Conservation (phyloP, 2,797 vertebrate species). For the Austrolebias charrua region DNA sequence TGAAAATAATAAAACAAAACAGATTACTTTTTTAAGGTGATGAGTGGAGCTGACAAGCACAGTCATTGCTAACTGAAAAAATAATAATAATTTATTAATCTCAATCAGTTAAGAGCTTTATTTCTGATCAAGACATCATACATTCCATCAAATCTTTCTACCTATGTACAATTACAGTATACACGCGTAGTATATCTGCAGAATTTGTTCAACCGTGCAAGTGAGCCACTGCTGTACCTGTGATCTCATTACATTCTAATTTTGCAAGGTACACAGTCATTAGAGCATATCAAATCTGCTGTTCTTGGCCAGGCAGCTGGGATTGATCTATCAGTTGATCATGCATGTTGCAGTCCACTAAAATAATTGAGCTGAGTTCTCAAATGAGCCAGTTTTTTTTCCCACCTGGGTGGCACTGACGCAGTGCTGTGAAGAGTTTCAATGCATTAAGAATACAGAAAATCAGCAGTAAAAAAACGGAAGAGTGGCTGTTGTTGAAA, state of each 20-base stretch:
- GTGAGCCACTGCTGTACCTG: constrained; percentile 57
- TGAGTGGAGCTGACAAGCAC: constrained; percentile 35
- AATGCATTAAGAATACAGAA: constrained; percentile 38
- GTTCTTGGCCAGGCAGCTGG: constrained; percentile 54
- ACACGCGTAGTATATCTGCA: constrained; percentile 62
- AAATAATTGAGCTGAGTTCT: constrained; percentile 54
- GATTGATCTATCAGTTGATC: constrained; percentile 63
- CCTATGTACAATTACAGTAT: constrained; percentile 70
- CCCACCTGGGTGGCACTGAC: constrained; percentile 30
- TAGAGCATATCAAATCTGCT: constrained; percentile 62
- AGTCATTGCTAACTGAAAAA: constrained; percentile 45
- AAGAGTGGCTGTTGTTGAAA: constrained; percentile 20
- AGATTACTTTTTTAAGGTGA: constrained; percentile 18
- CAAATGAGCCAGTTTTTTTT: constrained; percentile 47
- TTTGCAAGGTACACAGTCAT: constrained; percentile 64
- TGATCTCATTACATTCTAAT: constrained; percentile 70
- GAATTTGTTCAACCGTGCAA: constrained; percentile 50
- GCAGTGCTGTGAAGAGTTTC: constrained; percentile 33
- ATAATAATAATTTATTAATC: constrained; percentile 39
- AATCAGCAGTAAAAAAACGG: constrained; percentile 46
- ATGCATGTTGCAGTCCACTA: constrained; percentile 68
- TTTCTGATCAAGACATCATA: constrained; percentile 46
- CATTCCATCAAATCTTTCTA: constrained; percentile 52
- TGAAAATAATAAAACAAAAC: neutral
- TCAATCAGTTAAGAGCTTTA: constrained; percentile 33